Evolutionary conservation across 2,888 invertebrate genomes (phyloP).

Genomic region (Baccha elongata): DNA sequence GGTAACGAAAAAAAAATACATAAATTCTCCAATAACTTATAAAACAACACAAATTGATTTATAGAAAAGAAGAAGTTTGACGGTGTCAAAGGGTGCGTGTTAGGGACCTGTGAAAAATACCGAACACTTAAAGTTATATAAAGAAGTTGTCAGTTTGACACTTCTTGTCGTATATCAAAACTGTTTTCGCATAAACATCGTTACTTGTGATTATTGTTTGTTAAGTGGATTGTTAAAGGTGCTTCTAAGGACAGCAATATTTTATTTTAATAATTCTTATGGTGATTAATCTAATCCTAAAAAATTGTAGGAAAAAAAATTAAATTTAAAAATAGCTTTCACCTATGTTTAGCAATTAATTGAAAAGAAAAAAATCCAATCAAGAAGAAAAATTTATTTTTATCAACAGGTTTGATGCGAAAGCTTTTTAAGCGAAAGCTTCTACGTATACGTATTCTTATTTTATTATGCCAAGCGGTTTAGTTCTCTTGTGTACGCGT

Average conservation of each 20-base stretch:
- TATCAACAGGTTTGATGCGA: constrained; percentile 73
- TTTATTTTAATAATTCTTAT: constrained; percentile 7
- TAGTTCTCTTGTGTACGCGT: constrained; percentile 61
- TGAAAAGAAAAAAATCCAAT: constrained; percentile 64
- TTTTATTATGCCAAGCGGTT: constrained; percentile 16
- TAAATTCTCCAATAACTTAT: constrained; percentile 17
- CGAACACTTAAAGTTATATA: constrained; percentile 47
- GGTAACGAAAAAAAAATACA: constrained; percentile 74
- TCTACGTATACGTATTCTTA: not conserved
- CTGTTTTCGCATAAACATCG: not conserved
- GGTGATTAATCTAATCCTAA: not conserved
- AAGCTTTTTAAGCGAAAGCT: constrained; percentile 54
- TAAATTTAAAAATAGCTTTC: constrained; percentile 58
- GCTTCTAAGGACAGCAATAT: constrained; percentile 57
- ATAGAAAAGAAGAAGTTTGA: constrained; percentile 35
- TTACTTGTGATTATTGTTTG: not conserved
- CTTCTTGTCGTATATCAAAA: constrained; percentile 13
- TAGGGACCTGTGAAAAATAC: not conserved
- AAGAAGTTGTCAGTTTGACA: constrained; percentile 17
- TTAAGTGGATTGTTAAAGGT: constrained; percentile 29
- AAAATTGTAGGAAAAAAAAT: constrained; percentile 26
- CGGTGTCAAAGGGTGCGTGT: constrained; percentile 9
- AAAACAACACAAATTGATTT: constrained; percentile 1
- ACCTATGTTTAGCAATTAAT: constrained; percentile 67
- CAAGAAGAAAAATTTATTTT: constrained; percentile 68